A percentile compares a stretch with the other conserved stretches of the same genome.
These are phyloP conservation scores for Branchipolynoe longqiensis DNA, from an alignment of 2,888 invertebrate species.

Conservation along the genomic window DNA sequence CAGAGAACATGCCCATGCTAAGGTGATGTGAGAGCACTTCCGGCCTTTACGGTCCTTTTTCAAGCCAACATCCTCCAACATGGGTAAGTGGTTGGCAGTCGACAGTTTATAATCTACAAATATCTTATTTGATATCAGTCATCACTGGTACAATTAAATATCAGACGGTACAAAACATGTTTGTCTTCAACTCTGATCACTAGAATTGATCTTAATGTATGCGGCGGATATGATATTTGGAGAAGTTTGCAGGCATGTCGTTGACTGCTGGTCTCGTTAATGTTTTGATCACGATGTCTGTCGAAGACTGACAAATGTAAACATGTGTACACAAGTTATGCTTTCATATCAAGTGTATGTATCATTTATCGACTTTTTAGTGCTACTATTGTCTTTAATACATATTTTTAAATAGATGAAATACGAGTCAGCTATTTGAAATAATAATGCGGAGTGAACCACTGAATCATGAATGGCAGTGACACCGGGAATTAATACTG, in stretches of 20 bases:
- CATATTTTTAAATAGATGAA: background rate
- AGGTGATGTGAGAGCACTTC: constrained; percentile 31
- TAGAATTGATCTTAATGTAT: background rate
- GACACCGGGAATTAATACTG: too few relatives aligned
- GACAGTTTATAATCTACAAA: background rate
- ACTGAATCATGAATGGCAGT: too few relatives aligned
- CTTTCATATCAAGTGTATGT: background rate
- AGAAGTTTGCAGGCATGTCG: background rate
- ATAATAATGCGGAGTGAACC: too few relatives aligned
- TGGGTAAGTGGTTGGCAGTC: constrained; percentile 7
- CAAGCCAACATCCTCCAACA: constrained; percentile 42
- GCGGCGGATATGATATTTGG: background rate
- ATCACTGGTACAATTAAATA: background rate
- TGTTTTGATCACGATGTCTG: constrained; percentile 13
- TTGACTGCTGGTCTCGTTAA: background rate
- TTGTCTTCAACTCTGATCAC: background rate
- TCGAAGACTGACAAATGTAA: background rate
- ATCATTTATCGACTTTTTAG: background rate
- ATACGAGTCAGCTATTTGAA: background rate
- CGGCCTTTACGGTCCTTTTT: constrained; percentile 16
- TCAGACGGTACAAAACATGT: background rate
- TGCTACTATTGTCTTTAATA: background rate
- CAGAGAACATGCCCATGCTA: too few relatives aligned
- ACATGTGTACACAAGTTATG: background rate
- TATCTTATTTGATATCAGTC: background rate